Base-by-base conservation (phyloP, 2,113 vertebrate genomes). In the Microtus oregoni region DNA sequence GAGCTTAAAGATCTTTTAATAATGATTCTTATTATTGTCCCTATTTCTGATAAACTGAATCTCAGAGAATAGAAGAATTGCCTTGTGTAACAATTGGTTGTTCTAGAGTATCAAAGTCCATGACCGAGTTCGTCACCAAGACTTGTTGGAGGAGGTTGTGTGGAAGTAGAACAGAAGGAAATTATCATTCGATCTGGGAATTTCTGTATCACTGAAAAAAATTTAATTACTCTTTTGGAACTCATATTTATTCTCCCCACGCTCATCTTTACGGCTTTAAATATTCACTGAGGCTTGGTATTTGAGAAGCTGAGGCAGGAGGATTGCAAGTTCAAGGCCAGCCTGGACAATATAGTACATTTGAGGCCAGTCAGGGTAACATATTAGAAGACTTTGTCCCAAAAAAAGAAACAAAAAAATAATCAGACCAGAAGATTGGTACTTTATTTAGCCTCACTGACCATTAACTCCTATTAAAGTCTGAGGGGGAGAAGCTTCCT, bases 131-230 rank as follows among this genome's bases (percentile, higher is more conserved):
- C 50, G 47, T 67, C 28, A 8, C 81, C 58, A 76, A 72, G 93
- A 17, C 79, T 79, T 90, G 50, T 15, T 85, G 44, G 75, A 32
- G 35, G 55, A 19, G 28, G 15, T 78, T 77, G 22, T 86, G 75
- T 92, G 89, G n/a, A 96, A 70, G 38, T 91, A 89, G 94, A 90
- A 76, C 77, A 68, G 50, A 76, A 90, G 86, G 73, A 44, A 61
- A 47, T 79, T 77, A 5, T n/a, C 83, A 61, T 8, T 79, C 12
- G 38, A 67, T 38, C 91, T 77, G 65, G 38, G 65, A 85, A 91
- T 95, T 94, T 94, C 26, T 83, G 17, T 81, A 87, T 76, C 28
- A 41, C n/a, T 93, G 63, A 78, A 24, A 26, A 61, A 90, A 65
- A 78, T 88, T 90, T 30, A 26, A n/a, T 24, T 76, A 85, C 81